Evolutionary conservation across 2,797 vertebrate species (phyloP).

Genomic region (Halcyon smyrnensis): DNA sequence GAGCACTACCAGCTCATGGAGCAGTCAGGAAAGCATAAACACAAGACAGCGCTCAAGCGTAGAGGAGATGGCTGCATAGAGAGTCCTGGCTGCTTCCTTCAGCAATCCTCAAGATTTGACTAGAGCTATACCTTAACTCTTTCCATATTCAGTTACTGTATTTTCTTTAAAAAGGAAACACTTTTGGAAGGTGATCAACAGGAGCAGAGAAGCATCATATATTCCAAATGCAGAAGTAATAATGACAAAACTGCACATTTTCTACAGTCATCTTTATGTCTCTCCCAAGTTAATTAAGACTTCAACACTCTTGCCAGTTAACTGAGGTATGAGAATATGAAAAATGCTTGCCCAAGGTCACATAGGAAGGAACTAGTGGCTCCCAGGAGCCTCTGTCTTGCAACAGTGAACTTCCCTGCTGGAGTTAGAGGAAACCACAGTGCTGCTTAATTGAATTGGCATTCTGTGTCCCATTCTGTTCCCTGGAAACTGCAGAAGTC

Average conservation of each 20-base stretch:
- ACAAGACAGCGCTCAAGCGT: neutral
- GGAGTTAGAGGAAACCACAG: neutral
- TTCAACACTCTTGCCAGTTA: constrained; percentile 1
- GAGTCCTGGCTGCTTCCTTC: neutral
- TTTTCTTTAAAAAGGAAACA: neutral
- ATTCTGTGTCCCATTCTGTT: constrained; percentile 2
- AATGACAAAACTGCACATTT: neutral
- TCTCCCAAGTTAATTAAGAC: constrained; percentile 26
- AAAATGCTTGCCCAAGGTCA: constrained; percentile 16
- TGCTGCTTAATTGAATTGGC: constrained; percentile 49
- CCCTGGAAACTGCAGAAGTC: neutral
- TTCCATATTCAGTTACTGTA: neutral
- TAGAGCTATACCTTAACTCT: neutral
- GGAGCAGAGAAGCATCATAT: neutral
- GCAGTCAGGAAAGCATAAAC: neutral
- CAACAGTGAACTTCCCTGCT: neutral
- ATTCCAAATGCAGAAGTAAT: neutral
- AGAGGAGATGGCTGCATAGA: neutral
- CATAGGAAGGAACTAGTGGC: neutral
- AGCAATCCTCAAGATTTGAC: neutral
- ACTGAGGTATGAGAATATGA: neutral
- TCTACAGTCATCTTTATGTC: neutral
- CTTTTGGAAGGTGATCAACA: neutral
- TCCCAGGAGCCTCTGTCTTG: constrained; percentile 12
- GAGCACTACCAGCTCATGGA: neutral